Evolutionary conservation across 2,113 vertebrate genomes (phyloP).

Genomic region (Xyrauchen texanus): DNA sequence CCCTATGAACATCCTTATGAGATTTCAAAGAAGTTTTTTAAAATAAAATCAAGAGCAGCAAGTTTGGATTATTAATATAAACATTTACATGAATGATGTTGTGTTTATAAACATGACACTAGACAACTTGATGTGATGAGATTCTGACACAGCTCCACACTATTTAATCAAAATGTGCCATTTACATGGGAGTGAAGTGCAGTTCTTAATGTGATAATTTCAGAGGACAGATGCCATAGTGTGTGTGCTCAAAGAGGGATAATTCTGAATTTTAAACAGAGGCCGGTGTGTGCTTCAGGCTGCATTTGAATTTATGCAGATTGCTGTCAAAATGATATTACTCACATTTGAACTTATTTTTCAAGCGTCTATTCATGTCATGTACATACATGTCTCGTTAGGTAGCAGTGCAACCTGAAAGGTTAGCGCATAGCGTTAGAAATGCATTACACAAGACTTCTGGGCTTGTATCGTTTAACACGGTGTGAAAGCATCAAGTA

Average conservation of each 20-base stretch:
- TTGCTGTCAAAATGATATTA: conserved; percentile 89
- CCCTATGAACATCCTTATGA: no score
- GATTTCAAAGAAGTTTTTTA: conserved; percentile 24
- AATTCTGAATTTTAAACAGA: conserved; percentile 92
- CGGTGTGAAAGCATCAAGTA: conserved; percentile 42
- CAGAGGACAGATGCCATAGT: conserved; percentile 92
- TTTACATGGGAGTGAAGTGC: conserved; percentile 85
- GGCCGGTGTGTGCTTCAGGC: conserved; percentile 81
- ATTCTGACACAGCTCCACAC: conserved; percentile 78
- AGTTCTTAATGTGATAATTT: conserved; percentile 77
- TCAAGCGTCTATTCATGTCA: conserved; percentile 66
- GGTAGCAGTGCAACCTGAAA: conserved; percentile 37
- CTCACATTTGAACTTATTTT: conserved; percentile 86
- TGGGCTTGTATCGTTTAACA: conserved; percentile 41
- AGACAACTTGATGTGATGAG: conserved; percentile 28
- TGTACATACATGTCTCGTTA: conserved; percentile 36
- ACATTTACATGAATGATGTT: background rate
- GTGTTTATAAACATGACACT: background rate
- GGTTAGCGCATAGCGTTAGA: conserved; percentile 26
- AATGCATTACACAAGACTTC: conserved; percentile 20
- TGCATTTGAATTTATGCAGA: conserved; percentile 91
- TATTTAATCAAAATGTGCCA: conserved; percentile 87
- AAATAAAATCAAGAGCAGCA: background rate
- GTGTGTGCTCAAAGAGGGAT: conserved; percentile 92
- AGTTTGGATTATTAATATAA: background rate